Percentiles rank a stretch among this genome's conserved stretches.
Evolutionary conservation across 2,797 vertebrate genomes (phyloP).

Genomic region (Fratercula arctica): DNA sequence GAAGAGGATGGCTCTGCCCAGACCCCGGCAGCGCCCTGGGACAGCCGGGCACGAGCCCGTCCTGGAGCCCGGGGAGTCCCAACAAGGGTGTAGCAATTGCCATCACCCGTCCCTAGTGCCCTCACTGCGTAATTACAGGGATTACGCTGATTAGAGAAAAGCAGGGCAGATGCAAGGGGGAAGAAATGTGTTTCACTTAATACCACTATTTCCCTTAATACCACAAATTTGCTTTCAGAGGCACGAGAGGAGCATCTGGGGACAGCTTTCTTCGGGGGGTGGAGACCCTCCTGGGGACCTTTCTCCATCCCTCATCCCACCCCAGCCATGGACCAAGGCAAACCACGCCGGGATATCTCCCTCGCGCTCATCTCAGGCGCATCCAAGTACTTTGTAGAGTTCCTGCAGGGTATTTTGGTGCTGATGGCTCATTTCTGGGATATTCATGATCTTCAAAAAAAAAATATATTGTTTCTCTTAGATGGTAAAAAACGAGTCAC

Average conservation of each 20-base stretch:
- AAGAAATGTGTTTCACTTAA: background rate
- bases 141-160: conserved; percentile 1
- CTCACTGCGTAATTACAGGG: background rate
- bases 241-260: background rate
- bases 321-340: background rate
- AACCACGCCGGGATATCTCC: background rate
- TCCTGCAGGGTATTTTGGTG: background rate
- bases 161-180: background rate
- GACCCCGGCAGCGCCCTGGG: fast-evolving
- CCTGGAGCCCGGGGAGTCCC: background rate
- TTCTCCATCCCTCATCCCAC: background rate
- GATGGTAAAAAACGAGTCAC: background rate
- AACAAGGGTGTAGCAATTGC: background rate
- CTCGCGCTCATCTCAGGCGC: fast-evolving
- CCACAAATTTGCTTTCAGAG: background rate
- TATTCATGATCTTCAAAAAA: background rate
- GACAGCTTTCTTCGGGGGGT: background rate
- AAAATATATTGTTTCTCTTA: background rate
- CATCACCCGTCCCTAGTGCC: background rate
- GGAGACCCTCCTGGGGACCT: background rate
- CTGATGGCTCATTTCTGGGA: background rate
- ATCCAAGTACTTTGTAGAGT: background rate
- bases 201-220: background rate
- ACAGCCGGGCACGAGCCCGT: fast-evolving
- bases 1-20: background rate